Evolutionary conservation across 2,888 invertebrate genomes (phyloP).

Genomic region (Tricholauxania praeusta): DNA sequence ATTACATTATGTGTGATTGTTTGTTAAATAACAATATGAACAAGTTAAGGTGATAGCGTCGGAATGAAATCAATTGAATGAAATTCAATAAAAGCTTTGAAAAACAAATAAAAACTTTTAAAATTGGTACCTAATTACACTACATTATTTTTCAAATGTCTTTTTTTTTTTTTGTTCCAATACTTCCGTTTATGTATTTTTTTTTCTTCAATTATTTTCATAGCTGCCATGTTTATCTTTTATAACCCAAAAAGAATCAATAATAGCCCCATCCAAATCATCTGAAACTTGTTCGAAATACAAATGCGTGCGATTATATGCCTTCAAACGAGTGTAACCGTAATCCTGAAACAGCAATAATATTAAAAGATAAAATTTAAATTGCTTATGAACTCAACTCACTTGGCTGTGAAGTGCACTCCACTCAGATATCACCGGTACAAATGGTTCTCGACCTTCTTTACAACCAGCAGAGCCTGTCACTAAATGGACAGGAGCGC

Average conservation of each 20-base stretch:
- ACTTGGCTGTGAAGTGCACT: conserved; percentile 82
- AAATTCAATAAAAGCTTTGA: too few relatives aligned
- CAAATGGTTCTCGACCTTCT: conserved; percentile 84
- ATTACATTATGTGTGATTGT: too few relatives aligned
- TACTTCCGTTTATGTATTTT: neutral
- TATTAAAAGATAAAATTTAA: conserved; percentile 7
- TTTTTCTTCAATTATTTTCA: conserved; percentile 35
- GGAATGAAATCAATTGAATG: too few relatives aligned
- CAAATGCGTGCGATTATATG: conserved; percentile 86
- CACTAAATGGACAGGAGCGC: conserved; percentile 92
- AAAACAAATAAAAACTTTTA: too few relatives aligned
- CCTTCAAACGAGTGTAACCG: conserved; percentile 89
- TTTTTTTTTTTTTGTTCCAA: neutral
- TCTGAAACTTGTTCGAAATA: conserved; percentile 90
- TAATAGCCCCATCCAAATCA: conserved; percentile 75
- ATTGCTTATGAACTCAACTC: conserved; percentile 26
- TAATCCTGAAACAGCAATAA: conserved; percentile 74
- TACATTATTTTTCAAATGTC: neutral
- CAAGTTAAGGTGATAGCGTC: too few relatives aligned
- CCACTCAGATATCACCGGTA: conserved; percentile 74
- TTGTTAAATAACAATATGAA: too few relatives aligned
- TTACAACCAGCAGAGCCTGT: conserved; percentile 93
- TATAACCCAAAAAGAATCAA: conserved; percentile 77
- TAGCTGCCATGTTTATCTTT: conserved; percentile 70
- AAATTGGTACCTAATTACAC: too few relatives aligned